A percentile compares a stretch with the other conserved stretches of the same genome.
phyloP scores from a whole-genome alignment of 2,797 vertebrate genomes.

The Botia almorhae region DNA sequence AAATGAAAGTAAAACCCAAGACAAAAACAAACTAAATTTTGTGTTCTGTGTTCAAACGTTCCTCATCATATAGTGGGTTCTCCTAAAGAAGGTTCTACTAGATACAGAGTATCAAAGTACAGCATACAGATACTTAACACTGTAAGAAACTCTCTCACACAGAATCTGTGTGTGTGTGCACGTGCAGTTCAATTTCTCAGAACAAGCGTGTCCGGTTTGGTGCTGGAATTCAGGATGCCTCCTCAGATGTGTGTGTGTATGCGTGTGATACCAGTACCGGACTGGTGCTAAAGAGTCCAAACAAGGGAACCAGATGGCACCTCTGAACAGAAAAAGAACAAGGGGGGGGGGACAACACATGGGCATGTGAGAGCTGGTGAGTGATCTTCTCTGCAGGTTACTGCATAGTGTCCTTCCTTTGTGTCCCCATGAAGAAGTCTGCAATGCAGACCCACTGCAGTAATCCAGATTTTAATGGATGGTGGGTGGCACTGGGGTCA shows the following conservation, averaged over 20 bases:
- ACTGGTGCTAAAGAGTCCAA: slow-evolving; percentile 66
- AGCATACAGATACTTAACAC: slow-evolving; percentile 80
- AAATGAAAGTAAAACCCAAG: slow-evolving; percentile 36
- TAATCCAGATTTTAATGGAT: slow-evolving; percentile 32
- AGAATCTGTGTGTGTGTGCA: slow-evolving; percentile 16
- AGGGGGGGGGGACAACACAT: neutral
- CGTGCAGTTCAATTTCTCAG: slow-evolving; percentile 63
- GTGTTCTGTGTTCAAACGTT: slow-evolving; percentile 77
- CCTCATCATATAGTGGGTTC: slow-evolving; percentile 78
- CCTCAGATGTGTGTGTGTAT: slow-evolving; percentile 41
- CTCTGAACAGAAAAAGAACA: slow-evolving; percentile 13
- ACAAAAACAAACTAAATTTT: slow-evolving; percentile 69
- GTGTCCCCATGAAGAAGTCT: slow-evolving; percentile 6
- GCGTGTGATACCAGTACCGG: slow-evolving; percentile 76
- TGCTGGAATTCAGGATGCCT: slow-evolving; percentile 56
- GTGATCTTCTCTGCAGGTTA: slow-evolving; percentile 27
- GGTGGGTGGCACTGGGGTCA: neutral
- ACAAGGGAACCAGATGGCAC: slow-evolving; percentile 34
- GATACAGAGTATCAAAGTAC: slow-evolving; percentile 81
- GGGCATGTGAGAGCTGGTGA: slow-evolving; percentile 1
- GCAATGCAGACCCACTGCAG: slow-evolving; percentile 15
- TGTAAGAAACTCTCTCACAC: slow-evolving; percentile 67
- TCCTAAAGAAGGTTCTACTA: slow-evolving; percentile 79
- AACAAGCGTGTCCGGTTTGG: slow-evolving; percentile 56
- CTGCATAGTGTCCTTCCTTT: slow-evolving; percentile 17